Conservation (phyloP, 2,797 vertebrate genomes). For the Podarcis siculus region DNA sequence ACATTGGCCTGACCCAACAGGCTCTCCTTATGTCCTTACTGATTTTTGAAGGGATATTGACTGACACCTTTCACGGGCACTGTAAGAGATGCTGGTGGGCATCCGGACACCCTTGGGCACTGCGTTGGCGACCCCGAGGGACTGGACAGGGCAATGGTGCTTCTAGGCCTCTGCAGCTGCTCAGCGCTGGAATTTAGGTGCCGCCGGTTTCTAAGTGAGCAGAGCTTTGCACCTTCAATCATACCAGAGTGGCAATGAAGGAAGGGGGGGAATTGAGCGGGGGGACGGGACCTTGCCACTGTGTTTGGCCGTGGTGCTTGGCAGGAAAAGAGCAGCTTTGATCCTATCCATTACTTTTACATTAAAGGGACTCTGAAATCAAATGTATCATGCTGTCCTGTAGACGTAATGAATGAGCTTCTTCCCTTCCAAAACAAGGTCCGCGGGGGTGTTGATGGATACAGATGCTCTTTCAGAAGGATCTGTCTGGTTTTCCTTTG, state of each 20-base stretch:
- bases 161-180: not conserved
- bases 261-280: not conserved
- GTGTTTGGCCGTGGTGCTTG: not conserved
- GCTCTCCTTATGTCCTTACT: too few relatives aligned
- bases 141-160: not conserved
- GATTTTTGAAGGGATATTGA: too few relatives aligned
- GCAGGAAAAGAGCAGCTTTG: not conserved
- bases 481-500: not conserved
- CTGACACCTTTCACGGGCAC: too few relatives aligned
- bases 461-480: not conserved
- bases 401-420: not conserved
- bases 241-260: not conserved
- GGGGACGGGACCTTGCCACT: not conserved
- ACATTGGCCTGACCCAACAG: too few relatives aligned
- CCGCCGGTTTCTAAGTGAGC: not conserved
- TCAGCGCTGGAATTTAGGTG: not conserved
- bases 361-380: not conserved
- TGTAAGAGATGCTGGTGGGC: too few relatives aligned
- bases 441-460: not conserved
- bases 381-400: not conserved
- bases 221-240: not conserved
- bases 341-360: not conserved
- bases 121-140: not conserved
- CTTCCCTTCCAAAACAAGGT: not conserved
- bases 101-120: too few relatives aligned